phyloP scores from a whole-genome alignment of 2,888 invertebrate genomes.

The Bombylius discolor region DNA sequence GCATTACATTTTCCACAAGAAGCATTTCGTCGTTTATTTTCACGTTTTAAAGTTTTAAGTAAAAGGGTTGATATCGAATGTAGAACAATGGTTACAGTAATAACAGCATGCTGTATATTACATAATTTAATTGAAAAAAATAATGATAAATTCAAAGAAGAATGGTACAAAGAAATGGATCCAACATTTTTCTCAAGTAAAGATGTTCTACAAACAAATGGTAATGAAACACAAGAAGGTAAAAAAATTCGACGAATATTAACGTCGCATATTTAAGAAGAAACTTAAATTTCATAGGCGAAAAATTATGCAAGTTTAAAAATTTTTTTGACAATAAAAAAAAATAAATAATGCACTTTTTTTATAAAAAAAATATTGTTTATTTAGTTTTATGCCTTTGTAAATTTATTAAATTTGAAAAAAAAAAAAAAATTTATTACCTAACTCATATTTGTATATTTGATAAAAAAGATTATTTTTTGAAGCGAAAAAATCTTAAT shows the following conservation, averaged over 20 bases:
- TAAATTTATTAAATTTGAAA: too few species aligned
- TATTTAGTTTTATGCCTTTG: too few species aligned
- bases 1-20: slow-evolving; percentile 26
- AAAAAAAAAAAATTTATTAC: too few species aligned
- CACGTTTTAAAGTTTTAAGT: slow-evolving; percentile 30
- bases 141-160: slow-evolving; percentile 24
- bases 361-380: too few species aligned
- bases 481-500: too few species aligned
- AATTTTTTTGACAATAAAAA: too few species aligned
- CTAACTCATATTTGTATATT: too few species aligned
- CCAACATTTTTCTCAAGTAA: not conserved
- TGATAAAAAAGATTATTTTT: too few species aligned
- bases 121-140: slow-evolving; percentile 30
- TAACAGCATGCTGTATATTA: slow-evolving; percentile 27
- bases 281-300: too few species aligned
- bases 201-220: slow-evolving; percentile 1
- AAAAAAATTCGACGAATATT: not conserved
- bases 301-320: too few species aligned
- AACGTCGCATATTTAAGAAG: not conserved
- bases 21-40: slow-evolving; percentile 27
- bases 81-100: slow-evolving; percentile 27
- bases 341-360: too few species aligned
- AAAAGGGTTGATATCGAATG: slow-evolving; percentile 26
- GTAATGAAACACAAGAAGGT: not conserved
- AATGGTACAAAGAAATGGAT: slow-evolving; percentile 24